A percentile compares a stretch with the other conserved stretches of the same genome.
phyloP scores from a whole-genome alignment of 2,888 invertebrate genomes.

The Dasypolia templi region DNA sequence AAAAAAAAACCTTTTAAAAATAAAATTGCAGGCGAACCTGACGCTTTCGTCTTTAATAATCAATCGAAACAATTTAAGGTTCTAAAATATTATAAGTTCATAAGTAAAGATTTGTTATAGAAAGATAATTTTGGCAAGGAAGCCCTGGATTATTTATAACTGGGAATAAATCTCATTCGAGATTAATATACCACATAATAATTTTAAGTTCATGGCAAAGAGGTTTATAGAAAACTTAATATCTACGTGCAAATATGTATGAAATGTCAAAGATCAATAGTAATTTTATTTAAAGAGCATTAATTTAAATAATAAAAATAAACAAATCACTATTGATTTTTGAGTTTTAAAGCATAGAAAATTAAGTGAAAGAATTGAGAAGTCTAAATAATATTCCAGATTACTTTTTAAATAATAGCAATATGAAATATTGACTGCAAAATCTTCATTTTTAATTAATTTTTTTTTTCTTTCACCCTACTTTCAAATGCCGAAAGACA shows the following conservation, averaged over 20 bases:
- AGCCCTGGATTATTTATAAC: background rate
- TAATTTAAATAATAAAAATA: background rate
- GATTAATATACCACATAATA: constrained; percentile 3
- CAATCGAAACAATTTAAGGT: background rate
- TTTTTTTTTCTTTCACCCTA: constrained; percentile 39
- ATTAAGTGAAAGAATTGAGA: constrained; percentile 45
- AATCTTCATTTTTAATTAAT: accelerated
- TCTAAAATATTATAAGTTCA: background rate
- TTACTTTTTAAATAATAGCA: constrained; percentile 28
- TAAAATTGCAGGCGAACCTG: too few species aligned
- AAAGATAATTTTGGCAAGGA: background rate
- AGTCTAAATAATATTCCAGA: constrained; percentile 23
- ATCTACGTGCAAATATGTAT: constrained; percentile 36
- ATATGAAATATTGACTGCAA: constrained; percentile 39
- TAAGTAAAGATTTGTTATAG: constrained; percentile 7
- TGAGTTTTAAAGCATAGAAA: constrained; percentile 4
- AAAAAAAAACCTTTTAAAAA: too few species aligned
- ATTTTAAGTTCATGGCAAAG: constrained; percentile 12
- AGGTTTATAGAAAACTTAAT: constrained; percentile 8
- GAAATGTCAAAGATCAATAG: constrained; percentile 36
- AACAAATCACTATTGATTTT: constrained; percentile 32
- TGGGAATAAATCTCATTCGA: constrained; percentile 17
- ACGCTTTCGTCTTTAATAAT: too few species aligned
- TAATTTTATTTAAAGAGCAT: constrained; percentile 4
- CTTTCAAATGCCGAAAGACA: constrained; percentile 39